Conservation (phyloP, 2,888 invertebrate genomes). For the Cephus spinipes region DNA sequence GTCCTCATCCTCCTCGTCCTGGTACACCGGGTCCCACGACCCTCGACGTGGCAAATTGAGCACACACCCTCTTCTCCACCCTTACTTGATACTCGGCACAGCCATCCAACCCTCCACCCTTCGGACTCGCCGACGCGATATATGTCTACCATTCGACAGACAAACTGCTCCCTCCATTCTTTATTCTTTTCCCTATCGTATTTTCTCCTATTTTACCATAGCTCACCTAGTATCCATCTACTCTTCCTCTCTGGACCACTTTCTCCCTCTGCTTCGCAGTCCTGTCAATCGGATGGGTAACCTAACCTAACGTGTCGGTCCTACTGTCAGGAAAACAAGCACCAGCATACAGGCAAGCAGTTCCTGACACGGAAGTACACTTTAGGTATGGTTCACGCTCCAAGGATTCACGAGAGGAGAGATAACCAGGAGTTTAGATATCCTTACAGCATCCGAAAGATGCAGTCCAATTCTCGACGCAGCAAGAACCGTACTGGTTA, state of each 20-base stretch:
- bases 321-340: neutral
- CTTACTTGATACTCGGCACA: slow-evolving; percentile 9
- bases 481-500: neutral
- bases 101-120: neutral
- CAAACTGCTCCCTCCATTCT: slow-evolving; percentile 43
- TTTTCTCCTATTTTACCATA: neutral
- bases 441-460: neutral
- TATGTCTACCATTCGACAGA: slow-evolving; percentile 59
- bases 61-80: slow-evolving; percentile 53
- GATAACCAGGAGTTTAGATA: neutral
- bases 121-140: slow-evolving; percentile 38
- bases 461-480: neutral
- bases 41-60: slow-evolving; percentile 64
- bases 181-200: slow-evolving; percentile 10
- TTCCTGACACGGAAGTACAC: neutral
- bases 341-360: neutral
- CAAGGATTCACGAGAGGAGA: neutral
- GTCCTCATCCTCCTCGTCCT: slow-evolving; percentile 33
- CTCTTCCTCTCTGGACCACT: slow-evolving; percentile 9
- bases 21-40: slow-evolving; percentile 54
- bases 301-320: neutral
- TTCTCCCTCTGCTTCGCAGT: neutral
- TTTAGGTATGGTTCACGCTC: neutral
- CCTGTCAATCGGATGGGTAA: neutral
- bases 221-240: neutral